Conservation (phyloP, 2,113 vertebrate genomes). For the Eptesicus fuscus region DNA sequence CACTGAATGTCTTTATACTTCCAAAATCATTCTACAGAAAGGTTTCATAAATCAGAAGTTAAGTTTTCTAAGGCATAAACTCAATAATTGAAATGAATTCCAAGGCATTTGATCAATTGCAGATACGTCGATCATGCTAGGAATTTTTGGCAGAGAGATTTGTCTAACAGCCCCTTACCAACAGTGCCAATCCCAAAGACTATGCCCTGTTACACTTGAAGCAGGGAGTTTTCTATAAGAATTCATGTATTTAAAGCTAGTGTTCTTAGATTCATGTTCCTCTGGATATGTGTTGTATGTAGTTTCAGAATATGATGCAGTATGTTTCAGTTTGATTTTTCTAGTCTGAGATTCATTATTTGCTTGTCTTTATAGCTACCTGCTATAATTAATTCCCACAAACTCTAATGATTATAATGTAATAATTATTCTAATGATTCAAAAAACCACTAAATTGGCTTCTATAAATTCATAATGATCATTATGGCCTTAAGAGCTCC, state of each 20-base stretch:
- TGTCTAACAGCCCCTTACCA: not conserved
- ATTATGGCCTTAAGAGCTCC: not conserved
- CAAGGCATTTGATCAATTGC: not conserved
- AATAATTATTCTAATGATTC: not conserved
- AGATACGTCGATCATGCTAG: not conserved
- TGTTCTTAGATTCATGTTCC: not conserved
- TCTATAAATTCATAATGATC: not conserved
- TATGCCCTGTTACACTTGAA: not conserved
- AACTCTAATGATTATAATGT: not conserved
- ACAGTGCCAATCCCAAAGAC: not conserved
- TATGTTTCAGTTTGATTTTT: slow-evolving; percentile 40
- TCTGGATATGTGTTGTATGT: not conserved
- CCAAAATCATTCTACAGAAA: not conserved
- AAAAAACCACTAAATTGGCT: not conserved
- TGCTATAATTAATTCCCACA: not conserved
- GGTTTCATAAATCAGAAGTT: not conserved
- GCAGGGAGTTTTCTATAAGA: not conserved
- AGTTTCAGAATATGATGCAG: not conserved
- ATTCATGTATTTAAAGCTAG: not conserved
- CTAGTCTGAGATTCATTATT: not conserved
- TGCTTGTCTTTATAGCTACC: not conserved
- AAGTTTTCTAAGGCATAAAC: not conserved
- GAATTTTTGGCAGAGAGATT: not conserved
- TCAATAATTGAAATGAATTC: not conserved
- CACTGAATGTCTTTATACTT: not conserved